Base-by-base conservation (phyloP, 1,140 invertebrate genomes). In the Megathymus violae region DNA sequence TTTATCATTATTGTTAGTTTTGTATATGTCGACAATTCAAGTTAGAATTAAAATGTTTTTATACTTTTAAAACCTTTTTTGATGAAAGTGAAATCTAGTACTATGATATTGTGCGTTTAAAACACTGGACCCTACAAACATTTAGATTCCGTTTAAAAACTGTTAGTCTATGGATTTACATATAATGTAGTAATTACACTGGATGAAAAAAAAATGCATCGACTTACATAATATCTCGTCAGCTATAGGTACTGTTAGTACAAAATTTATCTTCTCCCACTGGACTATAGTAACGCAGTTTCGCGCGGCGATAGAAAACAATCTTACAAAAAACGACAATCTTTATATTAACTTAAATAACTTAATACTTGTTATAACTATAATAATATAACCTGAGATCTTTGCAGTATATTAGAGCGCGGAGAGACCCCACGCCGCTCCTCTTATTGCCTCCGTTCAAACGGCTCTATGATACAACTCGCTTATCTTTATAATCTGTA, bases 321-420 rank as follows among this genome's bases (percentile, higher is more conserved):
- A 88, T 80, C 80, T 88, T 90, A 87, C 78, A 88, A 88, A 90
- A 81, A 82, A 85, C 84, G 86, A 88, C 88, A 85, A 76, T 85
- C 67, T 81, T 88, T 88, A 87, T 88, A 82, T 88, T 89, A 91
- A 91, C 88, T 89, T 91, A 91, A 89, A 91, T 91, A 89, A 91
- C 88, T 91, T 91, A 91, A 91, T 89, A 89, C 88, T 89, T 85
- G 77, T 91, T 84, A 89, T 80, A 88, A 88, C 85, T 89, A 88
- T 85, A 88, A 88, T 90, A 85, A 86, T 85, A 86, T 88, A 91
- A 86, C 80, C 83, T 89, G 88, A 91, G 88, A 91, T 91, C 88
- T 89, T 88, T 88, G 79, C 83, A 82, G 78, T 76, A 80, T 82
- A 77, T 79, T 75, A 73, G 52, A 67, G 63, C 68, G 69, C 62